Conservation (phyloP, 2,797 vertebrate species). For the Pygocentrus nattereri region DNA sequence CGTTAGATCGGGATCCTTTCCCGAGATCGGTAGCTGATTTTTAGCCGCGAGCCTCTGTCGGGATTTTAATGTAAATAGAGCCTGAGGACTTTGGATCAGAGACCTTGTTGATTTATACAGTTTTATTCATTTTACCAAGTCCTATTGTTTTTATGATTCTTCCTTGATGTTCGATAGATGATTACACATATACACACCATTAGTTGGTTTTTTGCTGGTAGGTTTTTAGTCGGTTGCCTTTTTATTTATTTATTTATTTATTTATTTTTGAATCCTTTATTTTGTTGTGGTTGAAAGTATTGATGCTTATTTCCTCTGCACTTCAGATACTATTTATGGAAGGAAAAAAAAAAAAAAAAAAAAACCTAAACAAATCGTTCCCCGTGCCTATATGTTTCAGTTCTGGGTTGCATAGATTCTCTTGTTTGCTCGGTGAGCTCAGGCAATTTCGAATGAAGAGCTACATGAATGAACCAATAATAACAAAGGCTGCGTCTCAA, state of each 20-base stretch:
- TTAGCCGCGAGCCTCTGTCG: slow-evolving; percentile 31
- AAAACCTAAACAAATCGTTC: slow-evolving; percentile 30
- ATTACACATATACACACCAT: slow-evolving; percentile 60
- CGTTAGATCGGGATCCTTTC: slow-evolving; percentile 12
- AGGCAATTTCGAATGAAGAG: neutral
- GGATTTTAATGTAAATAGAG: slow-evolving; percentile 55
- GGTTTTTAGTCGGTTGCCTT: slow-evolving; percentile 55
- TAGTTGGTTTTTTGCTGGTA: slow-evolving; percentile 57
- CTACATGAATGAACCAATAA: neutral
- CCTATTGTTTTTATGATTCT: slow-evolving; percentile 51
- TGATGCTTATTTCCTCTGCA: slow-evolving; percentile 58
- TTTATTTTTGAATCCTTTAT: slow-evolving; percentile 24
- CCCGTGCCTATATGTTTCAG: slow-evolving; percentile 49
- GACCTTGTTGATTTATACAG: slow-evolving; percentile 47
- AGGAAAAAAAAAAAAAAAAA: slow-evolving; percentile 5
- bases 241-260: slow-evolving; percentile 33
- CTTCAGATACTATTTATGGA: slow-evolving; percentile 52
- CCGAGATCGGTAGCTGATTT: slow-evolving; percentile 42
- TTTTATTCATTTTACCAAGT: slow-evolving; percentile 54
- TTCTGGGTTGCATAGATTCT: neutral
- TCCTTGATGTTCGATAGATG: slow-evolving; percentile 58
- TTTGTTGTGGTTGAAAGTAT: slow-evolving; percentile 54
- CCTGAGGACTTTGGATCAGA: slow-evolving; percentile 40
- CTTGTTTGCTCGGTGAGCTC: neutral
- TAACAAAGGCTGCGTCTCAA: neutral